phyloP scores from a whole-genome alignment of 2,113 vertebrate genomes.

The Gobius niger region DNA sequence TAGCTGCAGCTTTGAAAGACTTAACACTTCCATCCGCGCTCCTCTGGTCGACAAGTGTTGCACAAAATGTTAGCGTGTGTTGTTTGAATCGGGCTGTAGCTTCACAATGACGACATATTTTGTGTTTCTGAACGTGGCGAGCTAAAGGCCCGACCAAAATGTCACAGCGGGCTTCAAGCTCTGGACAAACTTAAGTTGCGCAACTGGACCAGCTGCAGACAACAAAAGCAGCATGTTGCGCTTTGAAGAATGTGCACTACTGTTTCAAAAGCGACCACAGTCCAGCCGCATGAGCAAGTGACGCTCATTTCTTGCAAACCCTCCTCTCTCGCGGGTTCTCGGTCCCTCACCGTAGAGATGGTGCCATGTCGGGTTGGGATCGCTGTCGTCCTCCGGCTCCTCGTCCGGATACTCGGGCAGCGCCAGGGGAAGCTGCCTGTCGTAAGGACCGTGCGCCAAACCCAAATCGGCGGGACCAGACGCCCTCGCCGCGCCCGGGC shows the following conservation, averaged over 20 bases:
- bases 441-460: constrained; percentile 54
- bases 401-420: constrained; percentile 66
- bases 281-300: too few relatives aligned
- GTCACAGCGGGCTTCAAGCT: neutral
- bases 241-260: neutral
- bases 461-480: constrained; percentile 40
- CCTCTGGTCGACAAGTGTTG: neutral
- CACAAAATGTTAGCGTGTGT: neutral
- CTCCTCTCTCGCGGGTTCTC: too few relatives aligned
- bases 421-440: constrained; percentile 61
- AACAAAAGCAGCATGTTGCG: neutral
- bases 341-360: constrained; percentile 65
- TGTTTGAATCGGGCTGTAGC: neutral
- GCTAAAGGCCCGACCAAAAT: neutral
- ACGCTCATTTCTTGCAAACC: too few relatives aligned
- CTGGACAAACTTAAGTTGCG: neutral
- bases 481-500: constrained; percentile 44
- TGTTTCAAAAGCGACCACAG: too few relatives aligned
- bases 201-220: neutral
- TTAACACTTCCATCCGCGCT: too few relatives aligned
- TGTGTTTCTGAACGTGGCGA: neutral
- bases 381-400: constrained; percentile 60
- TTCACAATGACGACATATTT: neutral
- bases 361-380: constrained; percentile 70
- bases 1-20: too few relatives aligned